Evolutionary conservation across 2,113 vertebrate genomes (phyloP).

Genomic region (Cyphomyrus plagiostoma): DNA sequence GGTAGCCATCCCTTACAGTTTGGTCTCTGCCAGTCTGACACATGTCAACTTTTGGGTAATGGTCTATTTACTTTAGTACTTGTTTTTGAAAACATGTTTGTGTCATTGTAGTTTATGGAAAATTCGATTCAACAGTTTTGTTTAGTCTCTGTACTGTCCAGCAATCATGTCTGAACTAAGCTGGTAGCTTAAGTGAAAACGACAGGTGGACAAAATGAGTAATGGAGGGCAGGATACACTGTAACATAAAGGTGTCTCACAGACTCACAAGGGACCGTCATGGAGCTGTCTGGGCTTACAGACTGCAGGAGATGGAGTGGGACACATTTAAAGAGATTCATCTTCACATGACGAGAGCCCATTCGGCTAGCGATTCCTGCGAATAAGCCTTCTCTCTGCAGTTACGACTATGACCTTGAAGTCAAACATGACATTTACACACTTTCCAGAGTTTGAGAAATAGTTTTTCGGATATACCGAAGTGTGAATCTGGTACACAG

Average conservation of each 20-base stretch:
- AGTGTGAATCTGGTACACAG: not conserved
- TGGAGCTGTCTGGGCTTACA: not conserved
- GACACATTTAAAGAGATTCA: not conserved
- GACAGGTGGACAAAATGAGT: not conserved
- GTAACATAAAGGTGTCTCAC: not conserved
- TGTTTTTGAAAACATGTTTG: not conserved
- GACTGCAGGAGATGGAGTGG: not conserved
- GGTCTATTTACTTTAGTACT: not conserved
- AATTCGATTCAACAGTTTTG: not conserved
- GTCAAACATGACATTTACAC: not conserved
- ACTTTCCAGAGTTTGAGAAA: not conserved
- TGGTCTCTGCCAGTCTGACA: not conserved
- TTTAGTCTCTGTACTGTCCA: not conserved
- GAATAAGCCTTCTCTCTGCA: not conserved
- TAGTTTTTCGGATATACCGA: not conserved
- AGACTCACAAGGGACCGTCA: not conserved
- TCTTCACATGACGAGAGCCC: not conserved
- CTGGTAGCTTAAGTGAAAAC: not conserved
- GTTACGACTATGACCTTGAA: not conserved
- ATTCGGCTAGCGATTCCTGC: not conserved
- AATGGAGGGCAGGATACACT: not conserved
- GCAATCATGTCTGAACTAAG: not conserved
- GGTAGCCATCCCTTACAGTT: not conserved
- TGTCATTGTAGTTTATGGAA: not conserved
- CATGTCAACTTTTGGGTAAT: not conserved